Conservation (phyloP, 30 jellyfish, hydroid and myxozoan species). For the Cassiopea andromeda region DNA sequence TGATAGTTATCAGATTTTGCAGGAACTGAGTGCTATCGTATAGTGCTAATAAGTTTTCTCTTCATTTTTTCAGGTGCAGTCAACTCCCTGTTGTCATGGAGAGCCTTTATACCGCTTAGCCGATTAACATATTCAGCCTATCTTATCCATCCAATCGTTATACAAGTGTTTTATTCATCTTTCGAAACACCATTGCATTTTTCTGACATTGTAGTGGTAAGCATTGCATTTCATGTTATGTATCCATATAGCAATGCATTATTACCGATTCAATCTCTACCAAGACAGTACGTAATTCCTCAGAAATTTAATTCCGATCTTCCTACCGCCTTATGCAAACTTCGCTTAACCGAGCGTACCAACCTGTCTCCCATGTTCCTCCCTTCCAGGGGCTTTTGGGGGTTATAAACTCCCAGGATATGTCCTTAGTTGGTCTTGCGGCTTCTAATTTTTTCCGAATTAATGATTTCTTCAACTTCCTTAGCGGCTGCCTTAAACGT, state of each 20-base stretch:
- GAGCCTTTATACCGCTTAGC: constrained; percentile 90
- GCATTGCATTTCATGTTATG: constrained; percentile 3
- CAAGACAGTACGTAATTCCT: too few species aligned
- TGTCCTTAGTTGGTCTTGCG: too few species aligned
- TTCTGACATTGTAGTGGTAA: constrained; percentile 75
- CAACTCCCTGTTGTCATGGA: constrained; percentile 87
- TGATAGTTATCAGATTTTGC: too few species aligned
- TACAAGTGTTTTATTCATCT: constrained; percentile 60
- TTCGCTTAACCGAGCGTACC: not conserved
- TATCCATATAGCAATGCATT: not conserved
- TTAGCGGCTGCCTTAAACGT: too few species aligned
- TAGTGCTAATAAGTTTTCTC: too few species aligned
- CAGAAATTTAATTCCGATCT: not conserved
- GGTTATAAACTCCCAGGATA: too few species aligned
- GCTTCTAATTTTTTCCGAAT: too few species aligned
- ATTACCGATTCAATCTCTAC: not conserved
- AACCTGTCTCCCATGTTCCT: not conserved
- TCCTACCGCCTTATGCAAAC: too few species aligned
- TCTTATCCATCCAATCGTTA: constrained; percentile 87
- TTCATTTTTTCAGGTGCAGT: constrained; percentile 67
- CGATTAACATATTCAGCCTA: constrained; percentile 90
- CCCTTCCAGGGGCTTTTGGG: not conserved
- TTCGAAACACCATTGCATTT: constrained; percentile 73
- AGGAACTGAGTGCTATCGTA: too few species aligned
- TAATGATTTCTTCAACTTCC: too few species aligned